A percentile compares a stretch with the other conserved stretches of the same genome.
phyloP scores from a whole-genome alignment of 2,113 vertebrate species.

The Protomyctophum bolini region DNA sequence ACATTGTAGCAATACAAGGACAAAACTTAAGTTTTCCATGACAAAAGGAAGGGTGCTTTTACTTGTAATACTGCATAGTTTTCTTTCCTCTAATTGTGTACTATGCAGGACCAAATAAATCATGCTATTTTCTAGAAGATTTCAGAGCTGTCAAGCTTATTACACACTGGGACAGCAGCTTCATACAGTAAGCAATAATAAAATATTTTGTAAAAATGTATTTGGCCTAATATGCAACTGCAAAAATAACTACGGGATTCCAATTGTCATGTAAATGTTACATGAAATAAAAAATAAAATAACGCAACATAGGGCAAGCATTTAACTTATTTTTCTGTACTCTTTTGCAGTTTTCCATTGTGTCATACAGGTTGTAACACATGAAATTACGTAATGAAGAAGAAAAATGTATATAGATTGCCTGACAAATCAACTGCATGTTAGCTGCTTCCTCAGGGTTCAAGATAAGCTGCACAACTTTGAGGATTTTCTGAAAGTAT shows the following conservation, averaged over 20 bases:
- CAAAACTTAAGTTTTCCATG: background rate
- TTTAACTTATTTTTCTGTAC: too few relatives aligned
- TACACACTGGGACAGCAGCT: background rate
- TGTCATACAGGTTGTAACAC: constrained; percentile 4
- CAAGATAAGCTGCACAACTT: constrained; percentile 34
- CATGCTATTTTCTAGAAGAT: background rate
- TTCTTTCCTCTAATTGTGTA: constrained; percentile 22
- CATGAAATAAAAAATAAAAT: too few relatives aligned
- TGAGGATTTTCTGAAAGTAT: constrained; percentile 39
- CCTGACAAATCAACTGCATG: constrained; percentile 7
- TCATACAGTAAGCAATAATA: background rate
- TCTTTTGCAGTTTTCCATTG: background rate
- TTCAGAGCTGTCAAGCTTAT: background rate
- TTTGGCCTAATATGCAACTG: too few relatives aligned
- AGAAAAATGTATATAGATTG: background rate
- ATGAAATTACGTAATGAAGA: constrained; percentile 10
- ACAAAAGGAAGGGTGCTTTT: background rate
- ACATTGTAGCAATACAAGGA: background rate
- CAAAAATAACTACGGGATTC: too few relatives aligned
- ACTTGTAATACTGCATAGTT: constrained; percentile 70
- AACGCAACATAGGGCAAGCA: background rate
- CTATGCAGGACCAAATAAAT: constrained; percentile 9
- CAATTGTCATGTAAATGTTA: too few relatives aligned
- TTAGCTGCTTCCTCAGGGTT: constrained; percentile 11
- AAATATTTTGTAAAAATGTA: too few relatives aligned